These are phyloP conservation scores for Pocillopora damicornis DNA, from an alignment of 64 coral and sea anemone genomes.

Conservation along the genomic window DNA sequence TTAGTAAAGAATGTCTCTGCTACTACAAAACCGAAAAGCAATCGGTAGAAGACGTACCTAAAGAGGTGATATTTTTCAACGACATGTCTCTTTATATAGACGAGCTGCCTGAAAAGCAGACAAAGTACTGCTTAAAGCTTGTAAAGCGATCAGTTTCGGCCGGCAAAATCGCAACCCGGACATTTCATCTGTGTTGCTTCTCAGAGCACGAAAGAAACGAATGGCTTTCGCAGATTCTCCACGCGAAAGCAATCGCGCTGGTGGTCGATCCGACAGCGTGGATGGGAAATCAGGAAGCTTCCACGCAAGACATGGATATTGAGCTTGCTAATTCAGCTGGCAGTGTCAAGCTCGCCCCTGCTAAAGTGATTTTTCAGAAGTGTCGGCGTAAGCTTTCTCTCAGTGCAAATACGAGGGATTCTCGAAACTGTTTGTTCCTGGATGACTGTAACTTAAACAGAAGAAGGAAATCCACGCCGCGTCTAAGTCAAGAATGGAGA, in stretches of 20 bases:
- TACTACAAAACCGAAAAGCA: conserved; percentile 74
- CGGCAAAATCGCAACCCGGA: conserved; percentile 32
- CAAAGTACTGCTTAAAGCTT: conserved; percentile 73
- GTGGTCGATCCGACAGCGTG: conserved; percentile 57
- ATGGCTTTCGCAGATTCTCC: conserved; percentile 78
- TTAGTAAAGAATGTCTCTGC: conserved; percentile 90
- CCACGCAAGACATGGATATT: not conserved
- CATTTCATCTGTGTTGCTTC: conserved; percentile 54
- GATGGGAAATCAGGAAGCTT: conserved; percentile 11
- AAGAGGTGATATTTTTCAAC: conserved; percentile 85
- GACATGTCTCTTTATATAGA: conserved; percentile 88
- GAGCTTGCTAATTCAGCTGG: not conserved
- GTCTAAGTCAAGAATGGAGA: not conserved
- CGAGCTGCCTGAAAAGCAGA: conserved; percentile 49
- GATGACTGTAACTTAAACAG: not conserved
- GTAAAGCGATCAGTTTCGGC: conserved; percentile 51
- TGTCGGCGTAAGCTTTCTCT: not conserved
- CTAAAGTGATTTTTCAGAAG: not conserved
- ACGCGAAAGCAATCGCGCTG: conserved; percentile 69
- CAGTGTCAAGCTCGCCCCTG: not conserved
- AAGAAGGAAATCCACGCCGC: not conserved
- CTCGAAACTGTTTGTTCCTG: not conserved
- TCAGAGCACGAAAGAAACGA: conserved; percentile 69
- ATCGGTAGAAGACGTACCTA: conserved; percentile 48
- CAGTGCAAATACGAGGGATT: not conserved